phyloP scores from a whole-genome alignment of 2,888 invertebrate species.

The Pemphredon lugubris region DNA sequence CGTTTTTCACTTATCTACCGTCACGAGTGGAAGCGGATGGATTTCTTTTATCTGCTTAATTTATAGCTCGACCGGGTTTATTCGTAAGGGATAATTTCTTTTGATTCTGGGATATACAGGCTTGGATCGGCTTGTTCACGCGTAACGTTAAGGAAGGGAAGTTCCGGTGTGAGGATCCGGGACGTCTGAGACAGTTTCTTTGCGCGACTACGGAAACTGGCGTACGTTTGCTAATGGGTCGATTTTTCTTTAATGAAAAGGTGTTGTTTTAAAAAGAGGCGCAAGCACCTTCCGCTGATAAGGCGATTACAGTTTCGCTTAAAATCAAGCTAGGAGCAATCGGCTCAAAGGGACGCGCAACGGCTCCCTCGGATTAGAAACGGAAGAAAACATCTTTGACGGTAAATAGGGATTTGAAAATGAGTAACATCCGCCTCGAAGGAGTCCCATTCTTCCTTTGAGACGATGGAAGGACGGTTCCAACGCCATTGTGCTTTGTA shows the following conservation, averaged over 20 bases:
- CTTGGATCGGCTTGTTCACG: too few species aligned
- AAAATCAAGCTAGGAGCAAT: constrained; percentile 43
- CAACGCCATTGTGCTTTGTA: constrained; percentile 20
- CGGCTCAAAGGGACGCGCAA: constrained; percentile 19
- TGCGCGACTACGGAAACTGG: too few species aligned
- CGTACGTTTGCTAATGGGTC: not conserved
- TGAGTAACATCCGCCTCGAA: constrained; percentile 7
- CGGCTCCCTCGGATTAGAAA: constrained; percentile 45
- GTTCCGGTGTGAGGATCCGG: too few species aligned
- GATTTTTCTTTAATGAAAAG: constrained; percentile 41
- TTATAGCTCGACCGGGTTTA: too few species aligned
- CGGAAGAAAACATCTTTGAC: constrained; percentile 36
- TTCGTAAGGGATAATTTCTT: too few species aligned
- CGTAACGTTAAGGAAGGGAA: too few species aligned
- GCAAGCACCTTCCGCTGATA: constrained; percentile 36
- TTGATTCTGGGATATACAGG: too few species aligned
- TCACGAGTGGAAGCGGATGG: too few species aligned
- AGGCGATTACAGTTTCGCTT: constrained; percentile 47
- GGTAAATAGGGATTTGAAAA: constrained; percentile 43
- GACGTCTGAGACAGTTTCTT: too few species aligned
- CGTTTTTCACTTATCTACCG: too few species aligned
- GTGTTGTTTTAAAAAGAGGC: constrained; percentile 25
- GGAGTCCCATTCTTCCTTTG: not conserved
- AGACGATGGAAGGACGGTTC: not conserved
- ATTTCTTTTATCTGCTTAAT: too few species aligned